These are phyloP conservation scores for Seriola quinqueradiata DNA, from an alignment of 2,113 vertebrate genomes.

Conservation along the genomic window DNA sequence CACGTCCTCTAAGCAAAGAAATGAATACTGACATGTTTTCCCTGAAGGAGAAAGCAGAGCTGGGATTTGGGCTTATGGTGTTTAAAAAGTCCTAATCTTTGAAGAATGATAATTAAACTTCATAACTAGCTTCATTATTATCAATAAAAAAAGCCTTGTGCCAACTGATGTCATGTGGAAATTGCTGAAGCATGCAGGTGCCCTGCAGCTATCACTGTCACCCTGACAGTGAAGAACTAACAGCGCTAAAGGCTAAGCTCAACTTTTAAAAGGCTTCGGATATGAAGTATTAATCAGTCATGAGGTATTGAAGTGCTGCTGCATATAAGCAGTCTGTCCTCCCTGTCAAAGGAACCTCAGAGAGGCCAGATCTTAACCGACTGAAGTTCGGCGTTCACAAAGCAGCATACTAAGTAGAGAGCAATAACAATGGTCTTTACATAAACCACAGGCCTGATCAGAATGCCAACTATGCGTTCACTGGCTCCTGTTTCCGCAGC, in stretches of 20 bases:
- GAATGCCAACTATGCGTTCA: constrained; percentile 69
- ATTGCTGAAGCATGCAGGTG: constrained; percentile 16
- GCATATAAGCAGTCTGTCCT: constrained; percentile 5
- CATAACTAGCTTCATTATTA: constrained; percentile 39
- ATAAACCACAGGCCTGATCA: constrained; percentile 66
- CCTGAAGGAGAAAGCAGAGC: neutral
- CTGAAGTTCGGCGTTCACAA: constrained; percentile 41
- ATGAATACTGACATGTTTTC: constrained; percentile 22
- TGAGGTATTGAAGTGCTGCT: constrained; percentile 37
- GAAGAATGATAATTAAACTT: constrained; percentile 34
- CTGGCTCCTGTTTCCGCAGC: constrained; percentile 51
- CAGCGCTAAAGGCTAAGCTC: neutral
- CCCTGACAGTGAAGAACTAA: neutral
- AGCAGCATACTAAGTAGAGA: constrained; percentile 56
- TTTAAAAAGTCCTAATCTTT: constrained; percentile 14
- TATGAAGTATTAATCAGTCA: constrained; percentile 37
- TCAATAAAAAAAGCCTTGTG: constrained; percentile 16
- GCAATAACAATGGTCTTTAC: constrained; percentile 66
- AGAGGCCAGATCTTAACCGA: constrained; percentile 44
- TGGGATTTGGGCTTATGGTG: constrained; percentile 7
- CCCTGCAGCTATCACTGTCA: constrained; percentile 20
- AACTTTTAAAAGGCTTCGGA: constrained; percentile 26
- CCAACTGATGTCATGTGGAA: constrained; percentile 35
- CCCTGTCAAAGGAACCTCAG: constrained; percentile 23
- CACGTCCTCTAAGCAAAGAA: neutral